Percentiles rank a stretch among this genome's conserved stretches.
These are phyloP conservation scores for Molossus alvarezi DNA, from an alignment of 2,797 vertebrate species.

Conservation along the genomic window DNA sequence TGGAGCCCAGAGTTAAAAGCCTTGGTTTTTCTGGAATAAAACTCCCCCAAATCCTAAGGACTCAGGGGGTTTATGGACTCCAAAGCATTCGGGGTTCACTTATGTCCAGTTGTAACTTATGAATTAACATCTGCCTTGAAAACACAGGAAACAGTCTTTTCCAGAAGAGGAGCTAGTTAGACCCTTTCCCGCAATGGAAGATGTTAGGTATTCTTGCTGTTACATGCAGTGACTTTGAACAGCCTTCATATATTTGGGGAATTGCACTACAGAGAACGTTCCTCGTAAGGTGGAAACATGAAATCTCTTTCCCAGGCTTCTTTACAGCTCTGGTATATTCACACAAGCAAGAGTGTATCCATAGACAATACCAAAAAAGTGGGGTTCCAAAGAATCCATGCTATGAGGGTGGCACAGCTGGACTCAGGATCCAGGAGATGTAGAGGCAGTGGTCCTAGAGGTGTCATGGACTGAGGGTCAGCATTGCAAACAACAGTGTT, in stretches of 20 bases:
- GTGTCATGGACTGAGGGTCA: neutral
- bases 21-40: neutral
- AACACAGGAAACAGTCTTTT: neutral
- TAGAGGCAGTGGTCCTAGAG: neutral
- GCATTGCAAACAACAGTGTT: neutral
- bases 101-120: neutral
- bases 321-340: neutral
- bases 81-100: neutral
- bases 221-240: neutral
- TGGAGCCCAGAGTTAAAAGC: neutral
- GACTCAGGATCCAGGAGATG: neutral
- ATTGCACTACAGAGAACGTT: neutral
- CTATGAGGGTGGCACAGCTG: neutral
- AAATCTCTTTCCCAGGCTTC: neutral
- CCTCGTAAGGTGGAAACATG: neutral
- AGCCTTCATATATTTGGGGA: neutral
- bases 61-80: neutral
- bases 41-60: neutral
- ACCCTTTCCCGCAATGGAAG: neutral
- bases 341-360: neutral
- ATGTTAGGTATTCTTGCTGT: neutral
- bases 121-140: neutral
- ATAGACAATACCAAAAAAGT: neutral
- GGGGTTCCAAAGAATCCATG: constrained; percentile 67
- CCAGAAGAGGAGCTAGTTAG: neutral